Base-by-base conservation (phyloP, 2,113 vertebrate genomes). In the Nibea coibor region DNA sequence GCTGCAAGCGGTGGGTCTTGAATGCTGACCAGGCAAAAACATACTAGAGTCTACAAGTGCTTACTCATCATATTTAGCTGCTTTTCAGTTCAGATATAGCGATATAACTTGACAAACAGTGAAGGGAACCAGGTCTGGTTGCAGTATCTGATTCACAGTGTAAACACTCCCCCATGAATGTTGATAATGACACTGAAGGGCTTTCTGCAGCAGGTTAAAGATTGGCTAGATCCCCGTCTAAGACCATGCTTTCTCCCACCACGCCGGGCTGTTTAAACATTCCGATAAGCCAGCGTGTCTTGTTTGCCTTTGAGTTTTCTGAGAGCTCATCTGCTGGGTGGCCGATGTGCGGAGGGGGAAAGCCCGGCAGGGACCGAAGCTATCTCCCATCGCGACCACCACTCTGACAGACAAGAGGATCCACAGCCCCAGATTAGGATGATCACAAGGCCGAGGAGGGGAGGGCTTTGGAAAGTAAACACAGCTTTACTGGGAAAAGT, bases 281-380 rank as follows among this genome's bases (percentile, higher is more conserved):
- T 84, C 77, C 80, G 86, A 92, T 86, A 91, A 91, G 87, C 78
- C 63, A 24, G 66, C 50, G 4, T 31, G 85, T 89, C 79, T 39
- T 91, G 90, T 93, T 90, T 91, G 91, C 63, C 66, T 91, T 84
- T 73, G 77, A 77, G 85, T 83, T 89, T 45, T 86, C 59, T 70
- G 73, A 87, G 80, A 88, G 82, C 84, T 88, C 75, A 19, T 87
- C 80, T 79, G 80, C 72, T 78, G 47, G 86, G 64, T 85, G 88
- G 61, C 86, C 62, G n/a, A 57, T 68, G 48, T 72, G 87, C 20
- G 0, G 80, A 72, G 39, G 69, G 53, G 65, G 47, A 61, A 50
- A 54, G 45, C 69, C 62, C 68, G 7, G 78, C 71, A 56, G 72
- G 62, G 75, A 73, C 81, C 10, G n/a, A 28, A 28, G 35, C 81